Evolutionary conservation across 2,888 invertebrate species (phyloP).

Genomic region (Sericinus montela): DNA sequence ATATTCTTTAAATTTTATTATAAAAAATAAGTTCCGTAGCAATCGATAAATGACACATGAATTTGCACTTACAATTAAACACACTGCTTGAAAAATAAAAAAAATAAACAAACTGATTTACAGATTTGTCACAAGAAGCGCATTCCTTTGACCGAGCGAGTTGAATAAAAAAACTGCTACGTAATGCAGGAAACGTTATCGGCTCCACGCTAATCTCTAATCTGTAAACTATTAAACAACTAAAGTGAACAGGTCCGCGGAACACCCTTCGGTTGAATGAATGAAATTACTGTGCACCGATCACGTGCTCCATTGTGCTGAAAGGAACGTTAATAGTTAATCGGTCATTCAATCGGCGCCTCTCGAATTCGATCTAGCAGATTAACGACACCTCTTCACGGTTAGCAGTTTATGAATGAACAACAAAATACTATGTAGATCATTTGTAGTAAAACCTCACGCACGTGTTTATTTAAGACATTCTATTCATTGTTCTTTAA

Average conservation of each 20-base stretch:
- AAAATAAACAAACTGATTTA: background rate
- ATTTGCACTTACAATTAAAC: background rate
- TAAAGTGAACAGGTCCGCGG: constrained; percentile 34
- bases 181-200: background rate
- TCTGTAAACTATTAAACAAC: constrained; percentile 34
- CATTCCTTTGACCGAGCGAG: background rate
- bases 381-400: constrained; percentile 57
- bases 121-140: background rate
- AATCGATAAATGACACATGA: background rate
- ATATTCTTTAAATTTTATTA: too few relatives aligned
- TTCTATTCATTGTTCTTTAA: constrained; percentile 8
- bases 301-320: constrained; percentile 68
- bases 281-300: constrained; percentile 52
- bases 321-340: constrained; percentile 63
- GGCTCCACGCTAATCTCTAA: constrained; percentile 31
- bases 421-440: constrained; percentile 48
- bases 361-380: constrained; percentile 45
- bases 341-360: constrained; percentile 59
- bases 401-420: constrained; percentile 50
- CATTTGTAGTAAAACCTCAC: constrained; percentile 43
- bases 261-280: constrained; percentile 50
- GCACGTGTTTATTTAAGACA: constrained; percentile 38
- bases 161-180: constrained; percentile 14
- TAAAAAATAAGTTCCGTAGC: too few relatives aligned
- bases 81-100: background rate